phyloP scores from a whole-genome alignment of 2,888 invertebrate genomes.

The Drosophila seclusa region DNA sequence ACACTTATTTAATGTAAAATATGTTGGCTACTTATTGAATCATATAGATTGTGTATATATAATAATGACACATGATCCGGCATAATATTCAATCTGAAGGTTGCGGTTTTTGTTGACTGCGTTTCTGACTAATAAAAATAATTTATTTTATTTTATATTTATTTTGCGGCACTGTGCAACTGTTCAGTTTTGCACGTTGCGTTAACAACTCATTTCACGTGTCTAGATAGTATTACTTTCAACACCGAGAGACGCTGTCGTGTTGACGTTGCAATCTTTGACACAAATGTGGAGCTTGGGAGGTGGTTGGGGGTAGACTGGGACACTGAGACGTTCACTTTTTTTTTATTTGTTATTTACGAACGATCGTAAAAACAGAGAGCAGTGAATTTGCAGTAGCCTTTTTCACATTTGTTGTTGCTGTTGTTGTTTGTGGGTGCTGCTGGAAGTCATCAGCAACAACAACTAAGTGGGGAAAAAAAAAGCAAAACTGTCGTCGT shows the following conservation, averaged over 20 bases:
- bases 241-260: constrained; percentile 33
- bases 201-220: constrained; percentile 80
- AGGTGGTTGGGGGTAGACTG: neutral
- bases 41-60: neutral
- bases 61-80: constrained; percentile 20
- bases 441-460: constrained; percentile 69
- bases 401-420: constrained; percentile 42
- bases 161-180: constrained; percentile 49
- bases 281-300: neutral
- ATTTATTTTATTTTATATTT: too few relatives aligned
- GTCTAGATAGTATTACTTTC: constrained; percentile 74
- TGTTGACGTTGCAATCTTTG: constrained; percentile 4
- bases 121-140: neutral
- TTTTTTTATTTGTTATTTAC: constrained; percentile 36
- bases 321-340: constrained; percentile 10
- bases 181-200: constrained; percentile 38
- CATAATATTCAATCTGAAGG: neutral
- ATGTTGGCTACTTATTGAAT: neutral
- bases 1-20: neutral
- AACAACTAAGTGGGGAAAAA: neutral
- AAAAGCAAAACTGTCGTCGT: constrained; percentile 41
- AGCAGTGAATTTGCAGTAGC: constrained; percentile 51
- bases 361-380: constrained; percentile 68
- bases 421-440: constrained; percentile 15
- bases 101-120: constrained; percentile 9